Conservation (phyloP, 2,797 vertebrate species). For the Sylvilagus floridanus region DNA sequence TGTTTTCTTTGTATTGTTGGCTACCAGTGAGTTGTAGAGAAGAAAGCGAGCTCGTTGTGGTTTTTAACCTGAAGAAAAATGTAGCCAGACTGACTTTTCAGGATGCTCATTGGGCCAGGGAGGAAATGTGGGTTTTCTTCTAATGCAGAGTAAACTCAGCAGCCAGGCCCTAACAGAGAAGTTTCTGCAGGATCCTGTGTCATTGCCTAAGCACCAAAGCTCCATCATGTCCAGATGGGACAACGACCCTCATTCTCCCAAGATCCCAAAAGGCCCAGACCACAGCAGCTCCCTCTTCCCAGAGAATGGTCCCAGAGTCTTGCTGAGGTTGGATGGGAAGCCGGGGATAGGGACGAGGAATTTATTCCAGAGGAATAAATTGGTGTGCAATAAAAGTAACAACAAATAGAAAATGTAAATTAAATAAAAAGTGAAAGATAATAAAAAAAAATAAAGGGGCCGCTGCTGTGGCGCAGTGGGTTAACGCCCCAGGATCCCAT, state of each 20-base stretch:
- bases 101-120: background rate
- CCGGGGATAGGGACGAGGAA: background rate
- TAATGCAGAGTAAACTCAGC: background rate
- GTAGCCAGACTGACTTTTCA: background rate
- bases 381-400: background rate
- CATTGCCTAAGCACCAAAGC: background rate
- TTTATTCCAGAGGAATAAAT: background rate
- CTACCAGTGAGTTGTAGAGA: background rate
- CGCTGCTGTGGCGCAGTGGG: too few relatives aligned
- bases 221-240: background rate
- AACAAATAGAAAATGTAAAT: too few relatives aligned
- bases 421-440: too few relatives aligned
- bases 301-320: background rate
- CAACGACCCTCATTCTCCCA: background rate
- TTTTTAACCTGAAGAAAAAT: background rate
- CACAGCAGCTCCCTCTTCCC: background rate
- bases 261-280: background rate
- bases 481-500: too few relatives aligned
- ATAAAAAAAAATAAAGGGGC: too few relatives aligned
- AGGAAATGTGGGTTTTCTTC: background rate
- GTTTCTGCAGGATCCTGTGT: background rate
- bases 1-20: background rate
- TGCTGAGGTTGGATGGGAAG: background rate
- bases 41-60: background rate
- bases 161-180: background rate